phyloP scores from a whole-genome alignment of 2,797 vertebrate genomes.

The Cichlasoma orientale region DNA sequence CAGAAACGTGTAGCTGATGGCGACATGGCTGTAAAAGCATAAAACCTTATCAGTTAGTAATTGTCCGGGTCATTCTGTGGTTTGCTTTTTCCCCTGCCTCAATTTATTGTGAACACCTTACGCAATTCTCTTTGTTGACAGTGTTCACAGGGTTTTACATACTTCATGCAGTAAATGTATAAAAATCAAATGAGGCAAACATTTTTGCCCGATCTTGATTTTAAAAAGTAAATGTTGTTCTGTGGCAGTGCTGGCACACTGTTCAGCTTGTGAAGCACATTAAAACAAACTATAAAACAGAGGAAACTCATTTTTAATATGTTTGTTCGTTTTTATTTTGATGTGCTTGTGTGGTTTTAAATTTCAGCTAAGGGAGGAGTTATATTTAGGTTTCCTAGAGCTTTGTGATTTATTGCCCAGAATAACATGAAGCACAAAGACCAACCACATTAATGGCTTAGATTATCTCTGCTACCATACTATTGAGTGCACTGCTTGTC shows the following conservation, averaged over 20 bases:
- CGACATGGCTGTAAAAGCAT: conserved; percentile 48
- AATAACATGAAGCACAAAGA: neutral
- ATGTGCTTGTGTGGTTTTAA: too few relatives aligned
- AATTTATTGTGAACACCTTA: conserved; percentile 19
- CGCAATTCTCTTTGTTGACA: conserved; percentile 23
- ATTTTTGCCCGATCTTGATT: conserved; percentile 8
- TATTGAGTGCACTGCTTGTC: neutral
- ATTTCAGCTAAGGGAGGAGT: neutral
- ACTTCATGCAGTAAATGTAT: neutral
- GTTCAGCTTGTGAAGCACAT: neutral
- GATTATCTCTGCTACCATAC: neutral
- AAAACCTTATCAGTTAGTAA: conserved; percentile 37
- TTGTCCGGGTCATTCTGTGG: conserved; percentile 30
- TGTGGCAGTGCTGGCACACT: neutral
- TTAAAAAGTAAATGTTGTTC: neutral
- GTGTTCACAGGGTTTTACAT: conserved; percentile 8
- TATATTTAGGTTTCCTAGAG: neutral
- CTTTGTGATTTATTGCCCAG: neutral
- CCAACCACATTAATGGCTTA: neutral
- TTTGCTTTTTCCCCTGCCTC: conserved; percentile 18
- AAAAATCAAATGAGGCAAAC: neutral
- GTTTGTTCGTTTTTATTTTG: neutral
- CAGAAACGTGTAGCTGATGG: conserved; percentile 15
- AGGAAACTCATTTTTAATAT: neutral
- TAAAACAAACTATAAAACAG: neutral